Base-by-base conservation (phyloP, 2,797 vertebrate genomes). In the Ceyx erithaca region DNA sequence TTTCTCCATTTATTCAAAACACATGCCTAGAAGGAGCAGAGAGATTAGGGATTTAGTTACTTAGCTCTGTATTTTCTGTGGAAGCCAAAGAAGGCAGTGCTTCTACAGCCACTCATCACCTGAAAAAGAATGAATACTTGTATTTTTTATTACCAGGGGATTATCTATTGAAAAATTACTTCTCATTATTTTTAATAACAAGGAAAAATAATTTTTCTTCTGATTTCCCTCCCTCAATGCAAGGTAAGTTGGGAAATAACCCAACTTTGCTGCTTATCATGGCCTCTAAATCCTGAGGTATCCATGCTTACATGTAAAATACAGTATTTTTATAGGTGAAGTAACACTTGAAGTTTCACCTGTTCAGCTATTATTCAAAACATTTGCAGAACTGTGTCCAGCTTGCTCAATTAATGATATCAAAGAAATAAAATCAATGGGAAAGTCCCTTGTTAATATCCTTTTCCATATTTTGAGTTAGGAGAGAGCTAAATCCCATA, bases 401-500 rank as follows among this genome's bases (percentile, higher is more conserved):
- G 6, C 43, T 87, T 82, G 25, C 16, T 90, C 45, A 67, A 75
- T 5, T 2, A 81, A 26, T 15, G 18, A 52, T 58, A 25, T 6
- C 16, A 64, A 63, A 70, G 12, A 48, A 70, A 31, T 43, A 64
- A 87, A 45, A 55, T 62, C 18, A 52, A 57, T 10, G 17, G 21
- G 14, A 46, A 87, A 43, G 9, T 62, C 9, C 6, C 16, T 86
- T 48, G 10, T 64, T 75, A 91, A 49, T 1, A 40, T 15, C 6
- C 5, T 20, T 55, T 92, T 43, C 37, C 43, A 66, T 49, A 37
- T 62, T 72, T 33, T 81, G 62, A 52, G 19, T 84, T 28, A 46
- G 22, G 22, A 84, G 22, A 58, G 25, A 70, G 2, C 16, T 28
- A 37, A 64, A 6, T 68, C 59, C 9, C 0, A 0, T 30, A 19